Evolutionary conservation across 64 coral and sea anemone genomes (phyloP).

Genomic region (Montipora cactus): DNA sequence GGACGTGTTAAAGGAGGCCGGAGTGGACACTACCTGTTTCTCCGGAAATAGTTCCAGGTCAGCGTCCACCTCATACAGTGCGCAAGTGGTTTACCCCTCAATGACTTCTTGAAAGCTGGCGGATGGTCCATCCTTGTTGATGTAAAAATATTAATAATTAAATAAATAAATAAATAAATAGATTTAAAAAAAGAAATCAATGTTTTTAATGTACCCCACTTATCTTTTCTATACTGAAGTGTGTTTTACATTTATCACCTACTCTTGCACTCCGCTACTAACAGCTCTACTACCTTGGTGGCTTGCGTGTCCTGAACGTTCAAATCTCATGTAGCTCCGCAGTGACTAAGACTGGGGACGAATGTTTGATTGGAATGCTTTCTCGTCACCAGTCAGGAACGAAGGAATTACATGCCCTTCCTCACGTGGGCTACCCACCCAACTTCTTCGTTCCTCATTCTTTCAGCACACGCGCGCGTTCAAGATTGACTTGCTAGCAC

Average conservation of each 20-base stretch:
- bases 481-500: too few relatives aligned
- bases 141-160: too few relatives aligned
- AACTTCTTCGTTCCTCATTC: not conserved
- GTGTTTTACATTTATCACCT: not conserved
- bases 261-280: slow-evolving; percentile 1
- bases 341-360: not conserved
- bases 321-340: slow-evolving; percentile 7
- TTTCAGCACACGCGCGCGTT: too few relatives aligned
- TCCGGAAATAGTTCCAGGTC: not conserved
- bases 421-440: not conserved
- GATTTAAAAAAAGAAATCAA: not conserved
- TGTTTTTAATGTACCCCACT: not conserved
- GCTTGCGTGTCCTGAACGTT: slow-evolving; percentile 4
- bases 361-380: slow-evolving; percentile 3
- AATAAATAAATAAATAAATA: not conserved
- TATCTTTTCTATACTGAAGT: not conserved
- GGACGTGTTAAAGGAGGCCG: too few relatives aligned
- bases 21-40: not conserved
- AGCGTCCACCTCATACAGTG: not conserved
- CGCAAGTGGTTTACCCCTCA: not conserved
- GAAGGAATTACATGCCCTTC: slow-evolving; percentile 2
- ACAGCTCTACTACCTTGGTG: not conserved
- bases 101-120: slow-evolving; percentile 7
- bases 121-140: not conserved
- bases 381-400: slow-evolving; percentile 2